Percentiles rank a stretch among this genome's conserved stretches.
Conservation (phyloP, 2,888 invertebrate genomes). For the Apamea monoglypha region DNA sequence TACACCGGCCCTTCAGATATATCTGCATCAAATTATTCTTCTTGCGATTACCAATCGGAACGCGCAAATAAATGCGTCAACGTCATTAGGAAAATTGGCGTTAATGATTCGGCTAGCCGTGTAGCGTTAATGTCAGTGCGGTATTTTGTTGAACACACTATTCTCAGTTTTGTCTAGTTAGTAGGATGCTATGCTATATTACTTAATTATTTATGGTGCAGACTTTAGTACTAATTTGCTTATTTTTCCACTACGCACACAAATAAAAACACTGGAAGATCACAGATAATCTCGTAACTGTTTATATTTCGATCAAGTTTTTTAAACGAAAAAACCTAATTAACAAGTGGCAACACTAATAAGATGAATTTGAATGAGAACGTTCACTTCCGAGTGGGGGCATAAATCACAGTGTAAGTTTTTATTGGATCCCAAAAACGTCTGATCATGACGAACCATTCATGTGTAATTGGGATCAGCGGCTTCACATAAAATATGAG, state of each 20-base stretch:
- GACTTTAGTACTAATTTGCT: background rate
- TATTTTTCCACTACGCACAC: background rate
- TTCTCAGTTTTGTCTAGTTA: background rate
- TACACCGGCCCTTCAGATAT: slow-evolving; percentile 76
- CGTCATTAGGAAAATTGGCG: slow-evolving; percentile 55
- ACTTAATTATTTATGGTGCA: background rate
- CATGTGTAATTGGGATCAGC: slow-evolving; percentile 88
- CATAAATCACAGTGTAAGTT: slow-evolving; percentile 85
- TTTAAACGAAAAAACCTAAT: slow-evolving; percentile 75
- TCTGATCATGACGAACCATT: slow-evolving; percentile 89
- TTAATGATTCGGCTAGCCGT: slow-evolving; percentile 45
- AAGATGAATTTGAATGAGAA: slow-evolving; percentile 79
- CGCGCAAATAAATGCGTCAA: slow-evolving; percentile 61
- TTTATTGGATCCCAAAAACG: slow-evolving; percentile 87
- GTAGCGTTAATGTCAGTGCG: slow-evolving; percentile 39
- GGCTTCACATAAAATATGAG: slow-evolving; percentile 88
- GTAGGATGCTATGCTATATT: background rate
- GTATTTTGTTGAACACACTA: slow-evolving; percentile 19
- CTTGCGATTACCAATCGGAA: slow-evolving; percentile 60
- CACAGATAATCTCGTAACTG: background rate
- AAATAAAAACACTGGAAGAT: background rate
- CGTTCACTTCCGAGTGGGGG: slow-evolving; percentile 77
- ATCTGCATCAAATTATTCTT: slow-evolving; percentile 66
- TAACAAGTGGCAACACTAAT: slow-evolving; percentile 80
- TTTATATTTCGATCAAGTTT: background rate